Percentiles rank a stretch among this genome's conserved stretches.
Conservation (phyloP, 30 jellyfish, hydroid and myxozoan genomes). For the Mastigias papua region DNA sequence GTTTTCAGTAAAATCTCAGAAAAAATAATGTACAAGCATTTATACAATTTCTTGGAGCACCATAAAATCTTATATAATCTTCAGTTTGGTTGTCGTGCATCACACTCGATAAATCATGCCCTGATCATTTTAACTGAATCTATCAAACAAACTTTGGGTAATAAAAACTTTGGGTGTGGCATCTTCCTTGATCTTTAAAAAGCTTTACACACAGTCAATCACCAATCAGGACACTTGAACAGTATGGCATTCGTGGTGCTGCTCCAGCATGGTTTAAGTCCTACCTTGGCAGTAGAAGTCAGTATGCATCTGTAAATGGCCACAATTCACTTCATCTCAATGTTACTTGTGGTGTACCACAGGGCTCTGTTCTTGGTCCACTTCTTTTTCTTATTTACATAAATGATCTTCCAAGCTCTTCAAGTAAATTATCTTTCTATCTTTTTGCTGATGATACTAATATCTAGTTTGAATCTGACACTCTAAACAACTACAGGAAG, state of each 20-base stretch:
- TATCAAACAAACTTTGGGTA: background rate
- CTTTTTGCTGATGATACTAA: slow-evolving; percentile 9
- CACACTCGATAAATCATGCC: slow-evolving; percentile 39
- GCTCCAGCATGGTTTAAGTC: slow-evolving; percentile 19
- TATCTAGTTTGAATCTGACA: slow-evolving; percentile 6
- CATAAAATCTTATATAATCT: slow-evolving; percentile 41
- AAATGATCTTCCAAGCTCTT: slow-evolving; percentile 28
- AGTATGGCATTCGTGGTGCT: slow-evolving; percentile 19
- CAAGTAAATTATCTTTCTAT: background rate
- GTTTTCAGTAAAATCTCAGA: slow-evolving; percentile 47
- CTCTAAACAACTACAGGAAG: too few species aligned
- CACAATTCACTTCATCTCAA: background rate
- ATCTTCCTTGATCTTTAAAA: slow-evolving; percentile 31
- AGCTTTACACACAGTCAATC: slow-evolving; percentile 45
- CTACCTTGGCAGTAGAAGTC: background rate
- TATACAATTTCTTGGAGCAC: slow-evolving; percentile 29
- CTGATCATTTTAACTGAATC: background rate
- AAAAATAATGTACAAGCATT: slow-evolving; percentile 47
- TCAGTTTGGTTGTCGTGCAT: slow-evolving; percentile 69
- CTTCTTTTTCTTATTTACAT: slow-evolving; percentile 11
- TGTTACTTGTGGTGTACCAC: slow-evolving; percentile 56
- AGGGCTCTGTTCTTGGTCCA: slow-evolving; percentile 40
- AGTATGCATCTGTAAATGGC: slow-evolving; percentile 40
- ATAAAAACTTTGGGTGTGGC: slow-evolving; percentile 53
- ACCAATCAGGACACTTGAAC: slow-evolving; percentile 10